Evolutionary conservation across 2,113 vertebrate species (phyloP), one percentile per base, ranked within the genome.

Genomic region (Lepus europaeus): DNA sequence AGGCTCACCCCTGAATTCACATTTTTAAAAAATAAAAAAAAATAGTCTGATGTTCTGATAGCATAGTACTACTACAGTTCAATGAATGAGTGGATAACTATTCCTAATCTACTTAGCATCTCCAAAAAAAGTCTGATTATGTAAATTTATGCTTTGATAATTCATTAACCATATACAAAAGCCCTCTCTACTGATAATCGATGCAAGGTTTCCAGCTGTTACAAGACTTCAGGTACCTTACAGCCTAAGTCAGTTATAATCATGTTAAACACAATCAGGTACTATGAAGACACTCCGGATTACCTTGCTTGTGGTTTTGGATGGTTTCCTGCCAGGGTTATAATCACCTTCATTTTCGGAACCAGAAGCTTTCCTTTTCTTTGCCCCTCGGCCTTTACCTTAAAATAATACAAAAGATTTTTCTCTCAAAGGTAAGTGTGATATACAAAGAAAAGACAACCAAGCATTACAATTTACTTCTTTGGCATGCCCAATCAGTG

Each of bases 301-400:
- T 96, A 99, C 99, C 98, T 98, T 99, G 98, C 98, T 98, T 2
- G 93, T 31, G 56, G 98, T 78, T 93, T 99, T 99, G 16, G 96
- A 89, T 0, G 96, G 63, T 96, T 99, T 99, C 98, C 99, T 99
- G 97, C 99, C 98, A 9, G 99, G 99, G 83, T 98, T 99, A 97
- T 99, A 99, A 33, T 99, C 99, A 0, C 99, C 99, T 96, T 99
- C 99, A 87, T 99, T 99, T 97, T 99, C 99, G 12, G 99, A 99
- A 88, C 98, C 99, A 8, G 99, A 99, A 66, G 98, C 97, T 99
- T 99, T 99, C 98, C 99, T 99, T 98, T 99, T 99, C 98, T 98
- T 99, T 90, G 98, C 98, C 39, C 99, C 99, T 97, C 99, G 98
- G 19, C 99, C 99, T 99, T 99, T 99, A 97, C 99, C 99, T 99